Evolutionary conservation across 23 tunicate species (phyloP).

Genomic region (Clavelina lepadiformis): DNA sequence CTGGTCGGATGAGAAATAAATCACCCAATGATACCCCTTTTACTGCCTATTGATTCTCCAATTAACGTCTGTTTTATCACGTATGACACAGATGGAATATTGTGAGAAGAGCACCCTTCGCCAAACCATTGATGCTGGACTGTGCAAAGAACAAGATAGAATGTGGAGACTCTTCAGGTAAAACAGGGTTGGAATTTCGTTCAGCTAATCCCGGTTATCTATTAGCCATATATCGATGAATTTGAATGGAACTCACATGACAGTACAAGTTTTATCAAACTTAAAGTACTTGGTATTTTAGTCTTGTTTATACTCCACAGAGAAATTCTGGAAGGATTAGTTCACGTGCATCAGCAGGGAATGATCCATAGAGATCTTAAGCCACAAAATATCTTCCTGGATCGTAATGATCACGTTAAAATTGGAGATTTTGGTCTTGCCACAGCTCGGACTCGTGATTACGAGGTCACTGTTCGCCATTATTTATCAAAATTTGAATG

Average conservation of each 20-base stretch:
- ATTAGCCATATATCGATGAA: background rate
- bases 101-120: slow-evolving; percentile 95
- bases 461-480: background rate
- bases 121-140: slow-evolving; percentile 62
- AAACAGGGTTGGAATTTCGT: background rate
- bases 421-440: slow-evolving; percentile 96
- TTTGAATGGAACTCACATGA: too few species aligned
- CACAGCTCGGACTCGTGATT: slow-evolving; percentile 41
- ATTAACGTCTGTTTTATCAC: too few species aligned
- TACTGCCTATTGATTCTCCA: too few species aligned
- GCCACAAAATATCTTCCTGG: slow-evolving; percentile 94
- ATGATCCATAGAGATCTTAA: slow-evolving; percentile 91
- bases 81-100: slow-evolving; percentile 85
- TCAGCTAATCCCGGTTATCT: background rate
- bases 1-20: too few species aligned
- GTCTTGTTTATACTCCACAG: too few species aligned
- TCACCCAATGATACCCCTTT: too few species aligned
- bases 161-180: slow-evolving; percentile 93
- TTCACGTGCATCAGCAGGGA: slow-evolving; percentile 78
- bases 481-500: background rate
- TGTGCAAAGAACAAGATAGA: slow-evolving; percentile 51
- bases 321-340: slow-evolving; percentile 77
- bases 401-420: slow-evolving; percentile 73
- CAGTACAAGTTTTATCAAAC: too few species aligned
- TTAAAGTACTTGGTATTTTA: too few species aligned